Conservation (phyloP, 2,888 invertebrate species). For the Drosophila mimetica region DNA sequence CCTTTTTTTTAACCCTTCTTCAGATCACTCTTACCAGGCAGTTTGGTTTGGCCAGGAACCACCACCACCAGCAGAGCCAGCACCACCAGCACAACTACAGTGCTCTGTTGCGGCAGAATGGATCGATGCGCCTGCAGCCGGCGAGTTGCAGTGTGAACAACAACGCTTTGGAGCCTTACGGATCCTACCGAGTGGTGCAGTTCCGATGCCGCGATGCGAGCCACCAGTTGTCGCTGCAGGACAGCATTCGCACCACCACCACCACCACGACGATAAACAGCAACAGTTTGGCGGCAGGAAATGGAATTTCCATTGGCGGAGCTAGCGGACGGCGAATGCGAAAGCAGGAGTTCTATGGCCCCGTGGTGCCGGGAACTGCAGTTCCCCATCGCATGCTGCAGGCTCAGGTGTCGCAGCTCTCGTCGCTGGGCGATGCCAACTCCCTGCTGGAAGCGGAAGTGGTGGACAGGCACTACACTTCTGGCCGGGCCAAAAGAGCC, state of each 20-base stretch:
- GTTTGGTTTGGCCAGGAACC: constrained; percentile 78
- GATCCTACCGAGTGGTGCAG: constrained; percentile 82
- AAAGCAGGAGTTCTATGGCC: constrained; percentile 73
- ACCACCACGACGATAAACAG: constrained; percentile 79
- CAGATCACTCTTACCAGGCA: constrained; percentile 83
- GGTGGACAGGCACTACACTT: constrained; percentile 39
- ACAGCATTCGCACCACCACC: constrained; percentile 82
- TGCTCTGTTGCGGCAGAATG: constrained; percentile 82
- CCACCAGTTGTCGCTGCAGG: constrained; percentile 83
- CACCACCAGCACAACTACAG: constrained; percentile 83
- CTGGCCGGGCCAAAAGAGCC: constrained; percentile 66
- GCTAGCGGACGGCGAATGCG: constrained; percentile 53
- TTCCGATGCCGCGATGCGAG: constrained; percentile 83
- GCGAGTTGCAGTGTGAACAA: constrained; percentile 84
- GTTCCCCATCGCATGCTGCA: constrained; percentile 77
- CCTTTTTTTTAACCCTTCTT: too few species aligned
- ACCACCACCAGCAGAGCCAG: constrained; percentile 78
- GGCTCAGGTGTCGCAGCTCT: constrained; percentile 79
- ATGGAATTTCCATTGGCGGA: neutral
- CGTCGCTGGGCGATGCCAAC: constrained; percentile 78
- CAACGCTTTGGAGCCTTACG: constrained; percentile 82
- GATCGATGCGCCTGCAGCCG: constrained; percentile 83
- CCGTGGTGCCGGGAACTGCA: constrained; percentile 39
- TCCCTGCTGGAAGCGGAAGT: constrained; percentile 75
- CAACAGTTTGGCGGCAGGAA: constrained; percentile 48